Percentiles rank a stretch among this genome's conserved stretches.
Evolutionary conservation across 1,140 invertebrate species (phyloP).

Genomic region (Pseudomyrmex gracilis): DNA sequence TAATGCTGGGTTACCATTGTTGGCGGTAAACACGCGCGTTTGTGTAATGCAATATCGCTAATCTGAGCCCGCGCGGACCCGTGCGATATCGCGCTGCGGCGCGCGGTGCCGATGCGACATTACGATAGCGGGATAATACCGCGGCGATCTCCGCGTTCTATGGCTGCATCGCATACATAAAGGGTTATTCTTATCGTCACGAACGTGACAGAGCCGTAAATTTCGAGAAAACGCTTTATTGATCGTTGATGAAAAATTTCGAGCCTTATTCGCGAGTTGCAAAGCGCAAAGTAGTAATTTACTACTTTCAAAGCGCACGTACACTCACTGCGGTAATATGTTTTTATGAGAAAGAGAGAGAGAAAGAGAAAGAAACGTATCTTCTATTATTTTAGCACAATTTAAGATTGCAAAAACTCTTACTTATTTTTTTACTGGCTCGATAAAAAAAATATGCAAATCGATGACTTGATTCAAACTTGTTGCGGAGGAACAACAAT

Average conservation of each 20-base stretch:
- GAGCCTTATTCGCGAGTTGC: slow-evolving; percentile 9
- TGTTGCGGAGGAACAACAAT: not conserved
- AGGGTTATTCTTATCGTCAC: slow-evolving; percentile 35
- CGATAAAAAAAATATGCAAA: not conserved
- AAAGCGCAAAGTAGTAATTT: not conserved
- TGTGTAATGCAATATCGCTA: slow-evolving; percentile 54
- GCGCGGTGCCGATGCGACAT: slow-evolving; percentile 35
- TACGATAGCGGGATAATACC: slow-evolving; percentile 46
- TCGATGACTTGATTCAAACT: slow-evolving; percentile 1
- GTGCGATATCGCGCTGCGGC: slow-evolving; percentile 29
- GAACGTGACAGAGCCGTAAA: slow-evolving; percentile 15
- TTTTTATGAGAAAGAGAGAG: not conserved
- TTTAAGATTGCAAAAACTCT: not conserved
- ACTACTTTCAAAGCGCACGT: not conserved
- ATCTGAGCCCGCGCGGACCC: slow-evolving; percentile 13
- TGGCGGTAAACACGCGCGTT: slow-evolving; percentile 36
- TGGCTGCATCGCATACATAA: not conserved
- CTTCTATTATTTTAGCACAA: too few relatives aligned
- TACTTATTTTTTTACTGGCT: not conserved
- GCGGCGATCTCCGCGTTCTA: slow-evolving; percentile 14
- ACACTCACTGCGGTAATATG: not conserved
- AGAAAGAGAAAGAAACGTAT: too few relatives aligned
- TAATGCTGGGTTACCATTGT: slow-evolving; percentile 56
- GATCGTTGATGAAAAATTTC: slow-evolving; percentile 31
- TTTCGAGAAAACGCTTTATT: slow-evolving; percentile 18